These are phyloP conservation scores for Ophthalmotilapia sp. DNA, from an alignment of 2,113 vertebrate species.

Conservation along the genomic window DNA sequence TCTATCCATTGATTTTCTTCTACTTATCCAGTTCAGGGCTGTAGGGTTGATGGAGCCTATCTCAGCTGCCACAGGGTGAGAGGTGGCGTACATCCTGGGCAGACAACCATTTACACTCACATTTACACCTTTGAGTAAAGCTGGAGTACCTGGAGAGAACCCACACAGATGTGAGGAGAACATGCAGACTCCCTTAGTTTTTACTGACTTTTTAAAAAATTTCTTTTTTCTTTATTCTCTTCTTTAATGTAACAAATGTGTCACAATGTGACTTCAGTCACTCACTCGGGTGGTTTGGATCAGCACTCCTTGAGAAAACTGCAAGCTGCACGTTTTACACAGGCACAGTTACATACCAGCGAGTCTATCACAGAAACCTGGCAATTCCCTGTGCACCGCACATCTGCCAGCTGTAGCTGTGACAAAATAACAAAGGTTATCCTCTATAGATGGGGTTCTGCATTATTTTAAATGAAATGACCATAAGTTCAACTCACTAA, in stretches of 20 bases:
- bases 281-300: not conserved
- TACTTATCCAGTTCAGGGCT: not conserved
- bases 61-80: not conserved
- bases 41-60: not conserved
- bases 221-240: not conserved
- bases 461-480: not conserved
- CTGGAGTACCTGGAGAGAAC: not conserved
- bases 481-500: not conserved
- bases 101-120: not conserved
- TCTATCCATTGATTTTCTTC: not conserved
- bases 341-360: not conserved
- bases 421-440: not conserved
- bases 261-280: not conserved
- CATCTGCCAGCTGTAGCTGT: not conserved
- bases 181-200: not conserved
- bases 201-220: accelerated
- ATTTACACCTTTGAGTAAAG: not conserved
- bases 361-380: not conserved
- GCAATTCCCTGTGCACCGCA: not conserved
- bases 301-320: not conserved
- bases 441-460: not conserved
- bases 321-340: not conserved
- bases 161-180: not conserved
- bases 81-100: accelerated
- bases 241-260: not conserved